These are phyloP conservation scores for Heterochromis multidens DNA, from an alignment of 2,113 vertebrate genomes.

Conservation along the genomic window DNA sequence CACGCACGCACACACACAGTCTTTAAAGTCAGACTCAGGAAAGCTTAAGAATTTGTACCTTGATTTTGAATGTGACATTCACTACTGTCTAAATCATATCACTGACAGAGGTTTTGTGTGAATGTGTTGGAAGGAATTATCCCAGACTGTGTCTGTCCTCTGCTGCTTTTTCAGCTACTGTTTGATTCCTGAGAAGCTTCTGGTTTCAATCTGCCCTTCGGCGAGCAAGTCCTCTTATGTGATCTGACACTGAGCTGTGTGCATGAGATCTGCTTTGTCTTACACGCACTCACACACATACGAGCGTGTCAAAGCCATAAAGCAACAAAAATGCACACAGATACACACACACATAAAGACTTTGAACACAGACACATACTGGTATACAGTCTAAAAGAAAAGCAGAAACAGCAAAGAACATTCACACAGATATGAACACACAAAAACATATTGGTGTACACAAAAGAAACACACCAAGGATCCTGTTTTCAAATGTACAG, in stretches of 20 bases:
- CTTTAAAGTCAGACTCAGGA: not conserved
- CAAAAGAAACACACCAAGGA: not conserved
- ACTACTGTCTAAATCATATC: not conserved
- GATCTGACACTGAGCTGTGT: conserved; percentile 23
- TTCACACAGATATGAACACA: not conserved
- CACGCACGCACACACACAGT: no score
- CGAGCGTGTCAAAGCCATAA: not conserved
- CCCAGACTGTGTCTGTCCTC: not conserved
- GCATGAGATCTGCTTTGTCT: not conserved
- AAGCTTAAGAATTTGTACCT: not conserved
- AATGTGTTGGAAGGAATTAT: not conserved
- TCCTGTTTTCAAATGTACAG: not conserved
- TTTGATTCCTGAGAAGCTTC: conserved; percentile 17
- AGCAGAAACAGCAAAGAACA: not conserved
- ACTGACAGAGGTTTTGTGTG: not conserved
- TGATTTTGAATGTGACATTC: not conserved
- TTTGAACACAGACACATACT: not conserved
- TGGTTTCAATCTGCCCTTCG: conserved; percentile 19
- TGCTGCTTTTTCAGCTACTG: not conserved
- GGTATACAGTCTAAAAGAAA: not conserved
- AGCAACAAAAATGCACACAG: not conserved
- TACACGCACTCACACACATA: not conserved
- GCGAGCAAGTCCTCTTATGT: not conserved
- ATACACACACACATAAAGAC: not conserved
- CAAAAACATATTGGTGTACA: not conserved